Evolutionary conservation across 2,888 invertebrate species (phyloP).

Genomic region (Cheilosia vernalis): DNA sequence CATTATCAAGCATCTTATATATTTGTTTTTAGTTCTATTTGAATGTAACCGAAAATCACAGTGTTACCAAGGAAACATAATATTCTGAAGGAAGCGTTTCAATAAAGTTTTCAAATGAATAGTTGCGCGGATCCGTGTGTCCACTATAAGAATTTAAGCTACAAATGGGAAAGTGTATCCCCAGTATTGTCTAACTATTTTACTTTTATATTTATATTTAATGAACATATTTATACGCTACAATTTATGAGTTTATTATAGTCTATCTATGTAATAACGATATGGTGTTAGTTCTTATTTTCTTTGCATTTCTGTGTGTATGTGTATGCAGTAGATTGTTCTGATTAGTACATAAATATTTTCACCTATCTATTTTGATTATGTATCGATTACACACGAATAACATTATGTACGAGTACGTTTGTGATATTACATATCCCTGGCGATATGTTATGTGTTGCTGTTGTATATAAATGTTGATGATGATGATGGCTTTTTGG

Average conservation of each 20-base stretch:
- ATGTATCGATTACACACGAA: constrained; percentile 29
- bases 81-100: constrained; percentile 18
- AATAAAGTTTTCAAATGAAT: not conserved
- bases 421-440: constrained; percentile 16
- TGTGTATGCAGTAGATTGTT: constrained; percentile 36
- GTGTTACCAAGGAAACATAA: not conserved
- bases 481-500: constrained; percentile 22
- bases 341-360: constrained; percentile 38
- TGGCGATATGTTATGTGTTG: constrained; percentile 58
- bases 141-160: constrained; percentile 26
- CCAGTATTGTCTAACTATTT: constrained; percentile 72
- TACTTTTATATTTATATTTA: constrained; percentile 34
- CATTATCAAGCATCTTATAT: constrained; percentile 9
- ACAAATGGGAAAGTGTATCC: constrained; percentile 35
- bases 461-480: constrained; percentile 14
- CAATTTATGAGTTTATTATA: constrained; percentile 41
- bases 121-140: not conserved
- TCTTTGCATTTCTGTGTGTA: not conserved
- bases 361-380: constrained; percentile 57
- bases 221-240: constrained; percentile 12
- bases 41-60: constrained; percentile 20
- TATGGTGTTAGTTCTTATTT: constrained; percentile 43
- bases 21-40: constrained; percentile 1
- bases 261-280: constrained; percentile 60
- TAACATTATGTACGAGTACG: constrained; percentile 6